These are phyloP conservation scores for Drosophila bipectinata DNA, from an alignment of 1,140 invertebrate genomes.

Conservation along the genomic window DNA sequence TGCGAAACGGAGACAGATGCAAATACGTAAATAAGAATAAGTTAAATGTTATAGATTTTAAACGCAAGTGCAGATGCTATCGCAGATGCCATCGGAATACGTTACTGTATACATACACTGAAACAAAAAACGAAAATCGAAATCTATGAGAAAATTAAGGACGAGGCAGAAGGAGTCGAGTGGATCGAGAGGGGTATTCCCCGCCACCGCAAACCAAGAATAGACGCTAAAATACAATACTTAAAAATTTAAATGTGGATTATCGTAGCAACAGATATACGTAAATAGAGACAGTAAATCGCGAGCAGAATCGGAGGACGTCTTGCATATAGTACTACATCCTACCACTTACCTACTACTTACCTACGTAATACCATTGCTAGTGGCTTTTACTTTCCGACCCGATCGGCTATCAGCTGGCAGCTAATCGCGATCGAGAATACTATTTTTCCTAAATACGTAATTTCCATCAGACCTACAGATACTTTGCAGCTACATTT, in stretches of 20 bases:
- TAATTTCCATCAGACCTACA: slow-evolving; percentile 41
- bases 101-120: slow-evolving; percentile 62
- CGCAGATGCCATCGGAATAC: slow-evolving; percentile 55
- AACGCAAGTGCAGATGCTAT: slow-evolving; percentile 39
- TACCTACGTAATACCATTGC: slow-evolving; percentile 57
- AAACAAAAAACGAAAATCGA: slow-evolving; percentile 20
- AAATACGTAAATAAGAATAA: slow-evolving; percentile 70
- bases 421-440: slow-evolving; percentile 9
- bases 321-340: slow-evolving; percentile 52
- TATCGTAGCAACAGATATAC: slow-evolving; percentile 80
- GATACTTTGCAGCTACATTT: slow-evolving; percentile 58
- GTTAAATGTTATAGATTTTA: slow-evolving; percentile 83
- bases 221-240: slow-evolving; percentile 71
- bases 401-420: background rate
- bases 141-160: slow-evolving; percentile 9
- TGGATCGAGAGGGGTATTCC: slow-evolving; percentile 38
- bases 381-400: slow-evolving; percentile 67
- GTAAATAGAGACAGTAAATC: slow-evolving; percentile 49
- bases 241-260: slow-evolving; percentile 74
- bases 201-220: slow-evolving; percentile 32
- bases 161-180: slow-evolving; percentile 32
- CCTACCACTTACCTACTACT: slow-evolving; percentile 58
- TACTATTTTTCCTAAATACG: slow-evolving; percentile 32
- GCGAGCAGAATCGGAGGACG: slow-evolving; percentile 23
- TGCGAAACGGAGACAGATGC: slow-evolving; percentile 45